Evolutionary conservation across 1,140 invertebrate species (phyloP), one percentile per base, ranked within the genome.

Genomic region (Ridgeia piscesae): DNA sequence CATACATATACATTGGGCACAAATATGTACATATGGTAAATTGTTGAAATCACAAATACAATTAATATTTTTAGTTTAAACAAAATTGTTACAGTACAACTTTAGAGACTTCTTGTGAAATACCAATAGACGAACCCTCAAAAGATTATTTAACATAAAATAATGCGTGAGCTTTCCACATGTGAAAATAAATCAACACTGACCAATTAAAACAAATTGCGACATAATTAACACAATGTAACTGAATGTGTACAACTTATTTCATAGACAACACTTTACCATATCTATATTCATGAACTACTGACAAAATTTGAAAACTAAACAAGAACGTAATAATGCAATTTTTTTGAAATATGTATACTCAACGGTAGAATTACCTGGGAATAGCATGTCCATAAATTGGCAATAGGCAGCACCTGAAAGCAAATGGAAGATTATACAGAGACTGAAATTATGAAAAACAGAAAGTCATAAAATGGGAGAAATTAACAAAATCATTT

Each of bases 351-450:
- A 58, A 92, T 48, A 8, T 42, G 35, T 33, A 91, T 91, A 48
- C 50, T n/a, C 27, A 77, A 77, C 31, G 27, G 35, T 34, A 90
- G 34, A 93, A 95, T 94, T 95, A 97, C 97, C 97, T 94, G 98
- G 98, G 96, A 99, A 99, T n/a, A 99, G 97, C 98, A 99, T 99
- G 96, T 99, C 99, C 98, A 99, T 99, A 95, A 99, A 99, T 95
- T 99, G 99, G 96, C 99, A 99, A 96, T 99, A 99, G 33, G 98
- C 98, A 92, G 99, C 98, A 93, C 99, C 99, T 96, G 93, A 50
- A 95, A 94, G 91, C 92, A 92, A 94, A 92, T 93, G 42, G 11
- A 92, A 91, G 21, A 89, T n/a, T 34, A 35, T 89, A 50, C 34
- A 42, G 4, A 42, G 42, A 42, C 42, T 42, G 42, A 42, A 42